Percentiles rank a stretch among this genome's conserved stretches.
These are phyloP conservation scores for Notolepis coatsorum DNA, from an alignment of 2,797 vertebrate genomes.

Conservation along the genomic window DNA sequence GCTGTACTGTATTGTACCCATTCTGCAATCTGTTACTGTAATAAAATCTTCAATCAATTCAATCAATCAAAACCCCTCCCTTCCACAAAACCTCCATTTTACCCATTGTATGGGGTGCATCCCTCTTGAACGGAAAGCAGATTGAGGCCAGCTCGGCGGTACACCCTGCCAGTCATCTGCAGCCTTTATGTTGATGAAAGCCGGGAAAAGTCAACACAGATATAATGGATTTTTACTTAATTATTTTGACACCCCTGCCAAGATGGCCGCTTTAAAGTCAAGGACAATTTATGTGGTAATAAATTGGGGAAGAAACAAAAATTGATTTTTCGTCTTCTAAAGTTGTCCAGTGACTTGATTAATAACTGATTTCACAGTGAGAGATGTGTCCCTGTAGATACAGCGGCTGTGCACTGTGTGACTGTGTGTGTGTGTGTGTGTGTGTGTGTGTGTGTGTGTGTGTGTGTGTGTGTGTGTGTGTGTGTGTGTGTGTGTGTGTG, in stretches of 20 bases:
- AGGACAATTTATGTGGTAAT: conserved; percentile 72
- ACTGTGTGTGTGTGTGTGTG: conserved; percentile 18
- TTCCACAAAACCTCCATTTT: no score
- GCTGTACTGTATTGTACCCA: no score
- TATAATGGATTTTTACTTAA: conserved; percentile 74
- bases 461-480: background rate
- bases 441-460: conserved; percentile 12
- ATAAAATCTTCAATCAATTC: no score
- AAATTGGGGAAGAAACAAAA: conserved; percentile 78
- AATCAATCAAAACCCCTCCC: no score
- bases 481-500: conserved; percentile 6
- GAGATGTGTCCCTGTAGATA: conserved; percentile 66
- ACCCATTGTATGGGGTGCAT: no score
- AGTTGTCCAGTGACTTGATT: conserved; percentile 78
- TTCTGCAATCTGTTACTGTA: no score
- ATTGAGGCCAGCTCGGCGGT: background rate
- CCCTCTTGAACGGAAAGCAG: conserved; percentile 36
- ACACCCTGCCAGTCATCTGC: background rate
- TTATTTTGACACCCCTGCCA: conserved; percentile 58
- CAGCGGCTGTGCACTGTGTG: conserved; percentile 34
- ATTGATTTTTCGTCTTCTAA: conserved; percentile 77
- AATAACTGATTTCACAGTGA: conserved; percentile 79
- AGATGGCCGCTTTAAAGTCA: conserved; percentile 56
- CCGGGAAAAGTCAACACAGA: conserved; percentile 57
- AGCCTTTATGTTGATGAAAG: conserved; percentile 46